Evolutionary conservation across 2,797 vertebrate genomes (phyloP).

Genomic region (Epinephelus coioides): DNA sequence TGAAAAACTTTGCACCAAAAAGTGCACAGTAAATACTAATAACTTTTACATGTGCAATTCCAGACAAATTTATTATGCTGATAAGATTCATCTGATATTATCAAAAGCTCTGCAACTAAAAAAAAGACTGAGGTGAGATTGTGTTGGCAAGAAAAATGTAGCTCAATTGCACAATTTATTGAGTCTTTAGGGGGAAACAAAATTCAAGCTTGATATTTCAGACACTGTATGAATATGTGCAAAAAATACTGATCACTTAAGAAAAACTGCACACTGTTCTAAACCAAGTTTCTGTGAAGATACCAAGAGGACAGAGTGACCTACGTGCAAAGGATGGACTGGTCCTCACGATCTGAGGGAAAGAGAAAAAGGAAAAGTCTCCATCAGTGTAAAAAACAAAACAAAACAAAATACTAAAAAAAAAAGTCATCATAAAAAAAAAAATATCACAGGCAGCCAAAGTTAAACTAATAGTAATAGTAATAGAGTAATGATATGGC

Average conservation of each 20-base stretch:
- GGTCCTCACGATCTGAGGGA: conserved; percentile 92
- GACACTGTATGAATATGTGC: not conserved
- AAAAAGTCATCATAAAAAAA: not conserved
- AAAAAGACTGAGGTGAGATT: not conserved
- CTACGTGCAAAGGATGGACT: conserved; percentile 99
- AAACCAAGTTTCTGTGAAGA: not conserved
- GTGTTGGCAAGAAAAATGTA: not conserved
- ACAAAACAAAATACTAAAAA: no score
- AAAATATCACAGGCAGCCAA: not conserved
- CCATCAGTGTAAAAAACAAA: no score
- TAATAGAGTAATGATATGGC: not conserved
- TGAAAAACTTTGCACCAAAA: not conserved
- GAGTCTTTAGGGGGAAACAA: not conserved
- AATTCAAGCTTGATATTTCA: not conserved
- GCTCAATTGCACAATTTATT: not conserved
- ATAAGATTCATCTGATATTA: not conserved
- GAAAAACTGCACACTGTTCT: not conserved
- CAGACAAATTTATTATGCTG: not conserved
- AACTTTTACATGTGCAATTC: not conserved
- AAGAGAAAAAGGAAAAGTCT: conserved; percentile 19
- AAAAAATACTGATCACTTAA: not conserved
- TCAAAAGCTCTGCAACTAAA: not conserved
- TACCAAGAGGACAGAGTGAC: conserved; percentile 69
- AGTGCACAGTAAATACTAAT: not conserved
- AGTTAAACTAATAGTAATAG: not conserved